Evolutionary conservation across 2,888 invertebrate species (phyloP).

Genomic region (Tuta absoluta): DNA sequence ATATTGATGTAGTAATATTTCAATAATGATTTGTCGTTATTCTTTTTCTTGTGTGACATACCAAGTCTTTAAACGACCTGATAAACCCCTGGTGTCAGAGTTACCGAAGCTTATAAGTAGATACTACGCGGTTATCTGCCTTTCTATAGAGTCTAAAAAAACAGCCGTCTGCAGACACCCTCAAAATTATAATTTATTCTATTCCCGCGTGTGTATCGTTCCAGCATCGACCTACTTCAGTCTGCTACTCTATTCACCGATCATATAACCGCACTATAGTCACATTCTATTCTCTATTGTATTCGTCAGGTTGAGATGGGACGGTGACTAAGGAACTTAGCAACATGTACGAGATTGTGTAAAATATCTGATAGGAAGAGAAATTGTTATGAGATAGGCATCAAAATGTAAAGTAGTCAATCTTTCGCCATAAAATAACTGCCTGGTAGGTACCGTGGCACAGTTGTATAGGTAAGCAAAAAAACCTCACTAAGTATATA

Average conservation of each 20-base stretch:
- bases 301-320: slow-evolving; percentile 3
- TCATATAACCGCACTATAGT: neutral
- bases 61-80: no score
- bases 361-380: neutral
- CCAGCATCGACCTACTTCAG: neutral
- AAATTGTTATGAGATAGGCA: neutral
- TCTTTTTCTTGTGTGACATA: no score
- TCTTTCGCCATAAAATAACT: no score
- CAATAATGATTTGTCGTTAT: no score
- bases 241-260: neutral
- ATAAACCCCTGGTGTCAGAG: no score
- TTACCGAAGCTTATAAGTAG: no score
- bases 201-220: neutral
- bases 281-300: neutral
- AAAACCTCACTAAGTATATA: no score
- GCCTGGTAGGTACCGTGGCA: no score
- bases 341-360: neutral
- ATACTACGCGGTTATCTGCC: no score
- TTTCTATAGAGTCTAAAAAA: neutral
- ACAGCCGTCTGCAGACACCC: neutral
- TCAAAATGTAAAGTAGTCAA: neutral
- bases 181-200: neutral
- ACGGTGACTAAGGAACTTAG: neutral
- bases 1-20: no score
- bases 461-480: no score